Conservation (phyloP, 2,888 invertebrate genomes). For the Nudaria mundana region DNA sequence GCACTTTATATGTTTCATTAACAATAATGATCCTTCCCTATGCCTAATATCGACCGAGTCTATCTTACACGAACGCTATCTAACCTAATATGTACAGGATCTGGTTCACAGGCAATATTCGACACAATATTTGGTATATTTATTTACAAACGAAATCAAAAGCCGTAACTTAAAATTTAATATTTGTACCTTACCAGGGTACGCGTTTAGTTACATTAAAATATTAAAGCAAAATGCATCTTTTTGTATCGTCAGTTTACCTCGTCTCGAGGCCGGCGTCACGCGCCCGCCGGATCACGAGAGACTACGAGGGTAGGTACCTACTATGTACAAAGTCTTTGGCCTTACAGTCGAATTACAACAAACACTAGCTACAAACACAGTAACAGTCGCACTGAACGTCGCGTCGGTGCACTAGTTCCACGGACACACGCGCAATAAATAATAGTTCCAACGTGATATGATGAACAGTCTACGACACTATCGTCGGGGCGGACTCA, state of each 20-base stretch:
- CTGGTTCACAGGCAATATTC: slow-evolving; percentile 49
- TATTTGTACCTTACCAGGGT: slow-evolving; percentile 71
- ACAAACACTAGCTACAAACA: slow-evolving; percentile 55
- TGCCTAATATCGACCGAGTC: slow-evolving; percentile 52
- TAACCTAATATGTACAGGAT: slow-evolving; percentile 68
- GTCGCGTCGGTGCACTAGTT: slow-evolving; percentile 32
- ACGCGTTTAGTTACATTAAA: slow-evolving; percentile 56
- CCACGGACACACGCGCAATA: slow-evolving; percentile 35
- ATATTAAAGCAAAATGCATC: slow-evolving; percentile 78
- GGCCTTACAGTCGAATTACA: slow-evolving; percentile 69
- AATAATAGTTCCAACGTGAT: slow-evolving; percentile 43
- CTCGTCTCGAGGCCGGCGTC: slow-evolving; percentile 41
- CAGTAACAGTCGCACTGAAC: slow-evolving; percentile 54
- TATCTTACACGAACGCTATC: slow-evolving; percentile 54
- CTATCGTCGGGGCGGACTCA: too few relatives aligned
- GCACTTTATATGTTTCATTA: slow-evolving; percentile 73
- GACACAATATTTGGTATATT: slow-evolving; percentile 77
- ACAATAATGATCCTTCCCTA: slow-evolving; percentile 59
- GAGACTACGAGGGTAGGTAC: slow-evolving; percentile 43
- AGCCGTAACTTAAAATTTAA: slow-evolving; percentile 69
- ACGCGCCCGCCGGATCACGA: slow-evolving; percentile 54
- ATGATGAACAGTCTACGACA: slow-evolving; percentile 29
- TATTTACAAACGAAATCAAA: slow-evolving; percentile 72
- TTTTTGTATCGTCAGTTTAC: slow-evolving; percentile 72
- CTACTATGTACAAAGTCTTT: slow-evolving; percentile 78